phyloP scores from a whole-genome alignment of 2,797 vertebrate genomes.

The Pteropus rufus region DNA sequence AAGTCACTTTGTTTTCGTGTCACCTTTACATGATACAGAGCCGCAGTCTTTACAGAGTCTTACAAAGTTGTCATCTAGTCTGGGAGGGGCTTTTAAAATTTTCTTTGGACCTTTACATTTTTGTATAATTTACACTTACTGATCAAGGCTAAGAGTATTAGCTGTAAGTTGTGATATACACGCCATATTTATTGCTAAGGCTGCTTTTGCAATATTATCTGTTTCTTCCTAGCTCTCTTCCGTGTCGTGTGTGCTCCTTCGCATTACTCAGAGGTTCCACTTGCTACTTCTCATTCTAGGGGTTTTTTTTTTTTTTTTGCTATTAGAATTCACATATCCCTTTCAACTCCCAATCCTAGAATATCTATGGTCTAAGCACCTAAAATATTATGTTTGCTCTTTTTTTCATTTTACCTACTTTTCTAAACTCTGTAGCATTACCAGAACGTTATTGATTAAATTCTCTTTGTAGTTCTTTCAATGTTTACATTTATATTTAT shows the following conservation, averaged over 20 bases:
- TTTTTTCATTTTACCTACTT: not conserved
- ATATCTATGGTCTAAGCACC: not conserved
- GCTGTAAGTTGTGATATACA: not conserved
- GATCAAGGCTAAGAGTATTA: not conserved
- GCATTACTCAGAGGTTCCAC: not conserved
- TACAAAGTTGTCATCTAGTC: not conserved
- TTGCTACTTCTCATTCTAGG: not conserved
- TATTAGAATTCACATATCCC: too few species aligned
- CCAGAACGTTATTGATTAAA: not conserved
- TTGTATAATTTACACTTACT: not conserved
- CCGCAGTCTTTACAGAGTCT: too few species aligned
- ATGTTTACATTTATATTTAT: not conserved
- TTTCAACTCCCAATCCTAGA: not conserved
- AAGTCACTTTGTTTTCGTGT: not conserved
- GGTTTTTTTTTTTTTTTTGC: not conserved
- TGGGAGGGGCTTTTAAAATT: not conserved
- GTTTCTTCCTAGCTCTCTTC: not conserved
- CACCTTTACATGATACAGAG: rapidly evolving
- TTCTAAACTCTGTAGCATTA: not conserved
- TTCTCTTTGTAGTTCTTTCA: not conserved
- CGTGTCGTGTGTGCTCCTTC: too few species aligned
- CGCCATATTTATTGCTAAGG: rapidly evolving
- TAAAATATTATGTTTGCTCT: not conserved
- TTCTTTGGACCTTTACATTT: not conserved
- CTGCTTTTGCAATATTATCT: not conserved